Evolutionary conservation across 2,113 vertebrate species (phyloP).

Genomic region (Calidris pygmaea): DNA sequence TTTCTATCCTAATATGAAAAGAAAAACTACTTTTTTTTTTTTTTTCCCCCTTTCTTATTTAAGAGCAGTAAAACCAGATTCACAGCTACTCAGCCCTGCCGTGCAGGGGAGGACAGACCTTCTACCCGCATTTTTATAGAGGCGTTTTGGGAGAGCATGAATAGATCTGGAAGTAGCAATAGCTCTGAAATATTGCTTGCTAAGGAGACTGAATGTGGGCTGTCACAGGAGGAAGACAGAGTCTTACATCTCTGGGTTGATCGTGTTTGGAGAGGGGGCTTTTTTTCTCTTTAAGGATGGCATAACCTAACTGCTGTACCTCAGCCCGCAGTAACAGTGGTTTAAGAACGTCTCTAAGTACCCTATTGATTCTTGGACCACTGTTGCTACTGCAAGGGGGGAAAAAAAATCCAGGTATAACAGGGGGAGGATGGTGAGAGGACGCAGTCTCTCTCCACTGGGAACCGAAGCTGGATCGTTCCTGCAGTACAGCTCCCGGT

Average conservation of each 20-base stretch:
- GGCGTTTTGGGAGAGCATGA: background rate
- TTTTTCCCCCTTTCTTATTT: background rate
- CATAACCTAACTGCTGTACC: background rate
- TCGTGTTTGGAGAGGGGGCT: accelerated
- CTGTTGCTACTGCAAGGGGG: background rate
- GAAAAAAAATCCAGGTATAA: background rate
- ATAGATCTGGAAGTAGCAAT: background rate
- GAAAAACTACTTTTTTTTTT: background rate
- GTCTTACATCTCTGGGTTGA: background rate
- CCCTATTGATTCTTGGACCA: background rate
- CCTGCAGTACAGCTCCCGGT: background rate
- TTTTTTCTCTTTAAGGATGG: background rate
- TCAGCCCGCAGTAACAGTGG: background rate
- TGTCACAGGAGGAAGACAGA: background rate
- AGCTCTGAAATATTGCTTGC: background rate
- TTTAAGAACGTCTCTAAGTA: background rate
- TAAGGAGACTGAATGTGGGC: background rate
- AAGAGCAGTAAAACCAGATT: background rate
- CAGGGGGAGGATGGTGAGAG: background rate
- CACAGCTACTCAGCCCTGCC: background rate
- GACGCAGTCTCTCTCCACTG: background rate
- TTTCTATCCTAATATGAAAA: background rate
- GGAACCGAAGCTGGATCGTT: constrained; percentile 8
- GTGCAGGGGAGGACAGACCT: background rate
- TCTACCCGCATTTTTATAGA: background rate